A percentile compares a stretch with the other conserved stretches of the same genome.
These are phyloP conservation scores for Ginglymostoma cirratum DNA, from an alignment of 2,113 vertebrate species.

Conservation along the genomic window DNA sequence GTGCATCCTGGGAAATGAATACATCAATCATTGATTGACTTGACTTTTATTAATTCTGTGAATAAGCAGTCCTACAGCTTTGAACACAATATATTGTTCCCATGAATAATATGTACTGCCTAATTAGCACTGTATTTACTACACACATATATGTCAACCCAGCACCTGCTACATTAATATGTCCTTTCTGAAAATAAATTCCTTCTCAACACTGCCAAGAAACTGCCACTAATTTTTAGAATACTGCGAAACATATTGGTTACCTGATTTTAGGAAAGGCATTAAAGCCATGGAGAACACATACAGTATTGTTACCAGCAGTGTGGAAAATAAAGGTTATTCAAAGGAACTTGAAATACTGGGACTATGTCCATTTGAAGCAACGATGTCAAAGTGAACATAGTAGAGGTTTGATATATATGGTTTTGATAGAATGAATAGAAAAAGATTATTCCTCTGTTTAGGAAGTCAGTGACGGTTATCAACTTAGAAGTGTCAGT, in stretches of 20 bases:
- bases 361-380: neutral
- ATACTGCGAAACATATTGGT: neutral
- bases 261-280: neutral
- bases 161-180: slow-evolving; percentile 25
- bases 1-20: neutral
- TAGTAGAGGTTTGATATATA: neutral
- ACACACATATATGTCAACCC: neutral
- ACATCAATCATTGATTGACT: slow-evolving; percentile 23
- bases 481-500: slow-evolving; percentile 6
- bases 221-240: neutral
- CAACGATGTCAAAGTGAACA: neutral
- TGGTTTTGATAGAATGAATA: slow-evolving; percentile 12
- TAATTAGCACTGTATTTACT: slow-evolving; percentile 21
- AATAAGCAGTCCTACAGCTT: slow-evolving; percentile 10
- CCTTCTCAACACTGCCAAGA: neutral
- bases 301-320: neutral
- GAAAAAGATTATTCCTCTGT: neutral
- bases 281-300: neutral
- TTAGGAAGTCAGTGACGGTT: neutral
- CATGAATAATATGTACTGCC: neutral
- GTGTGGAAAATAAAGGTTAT: neutral
- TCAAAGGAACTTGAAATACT: neutral
- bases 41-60: slow-evolving; percentile 13
- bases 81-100: slow-evolving; percentile 23
- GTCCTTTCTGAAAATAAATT: slow-evolving; percentile 25